Conservation (phyloP, 2,888 invertebrate species). For the Cerastis rubricosa region DNA sequence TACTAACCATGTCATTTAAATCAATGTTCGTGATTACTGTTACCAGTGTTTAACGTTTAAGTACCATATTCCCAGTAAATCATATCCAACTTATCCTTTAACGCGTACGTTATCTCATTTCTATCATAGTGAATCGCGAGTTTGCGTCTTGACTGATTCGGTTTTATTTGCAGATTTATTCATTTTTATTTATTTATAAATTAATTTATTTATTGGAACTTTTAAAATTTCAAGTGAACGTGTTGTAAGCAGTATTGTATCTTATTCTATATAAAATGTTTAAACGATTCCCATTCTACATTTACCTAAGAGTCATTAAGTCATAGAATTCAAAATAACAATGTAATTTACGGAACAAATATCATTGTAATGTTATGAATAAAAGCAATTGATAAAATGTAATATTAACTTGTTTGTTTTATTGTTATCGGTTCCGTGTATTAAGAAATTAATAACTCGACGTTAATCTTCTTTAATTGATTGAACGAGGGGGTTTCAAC, state of each 20-base stretch:
- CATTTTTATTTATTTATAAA: conserved; percentile 43
- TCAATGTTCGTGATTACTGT: conserved; percentile 79
- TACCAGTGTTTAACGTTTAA: conserved; percentile 69
- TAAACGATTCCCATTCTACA: conserved; percentile 30
- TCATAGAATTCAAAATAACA: conserved; percentile 66
- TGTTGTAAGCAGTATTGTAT: conserved; percentile 26
- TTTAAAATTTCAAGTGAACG: conserved; percentile 7
- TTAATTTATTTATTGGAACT: conserved; percentile 19
- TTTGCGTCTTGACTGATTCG: conserved; percentile 60
- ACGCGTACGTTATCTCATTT: conserved; percentile 35
- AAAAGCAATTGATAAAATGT: conserved; percentile 88
- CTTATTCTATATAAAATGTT: conserved; percentile 41
- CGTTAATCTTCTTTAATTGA: not conserved
- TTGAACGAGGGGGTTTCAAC: not conserved
- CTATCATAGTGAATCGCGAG: conserved; percentile 59
- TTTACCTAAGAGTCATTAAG: conserved; percentile 59
- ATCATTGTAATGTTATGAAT: conserved; percentile 87
- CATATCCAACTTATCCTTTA: conserved; percentile 41
- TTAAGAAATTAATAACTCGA: not conserved
- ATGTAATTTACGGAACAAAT: conserved; percentile 73
- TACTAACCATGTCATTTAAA: conserved; percentile 72
- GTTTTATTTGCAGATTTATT: conserved; percentile 36
- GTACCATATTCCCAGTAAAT: conserved; percentile 91
- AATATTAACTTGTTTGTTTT: conserved; percentile 81
- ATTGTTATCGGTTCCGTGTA: conserved; percentile 64